Evolutionary conservation across 2,888 invertebrate species (phyloP).

Genomic region (Dexiosoma caninum): DNA sequence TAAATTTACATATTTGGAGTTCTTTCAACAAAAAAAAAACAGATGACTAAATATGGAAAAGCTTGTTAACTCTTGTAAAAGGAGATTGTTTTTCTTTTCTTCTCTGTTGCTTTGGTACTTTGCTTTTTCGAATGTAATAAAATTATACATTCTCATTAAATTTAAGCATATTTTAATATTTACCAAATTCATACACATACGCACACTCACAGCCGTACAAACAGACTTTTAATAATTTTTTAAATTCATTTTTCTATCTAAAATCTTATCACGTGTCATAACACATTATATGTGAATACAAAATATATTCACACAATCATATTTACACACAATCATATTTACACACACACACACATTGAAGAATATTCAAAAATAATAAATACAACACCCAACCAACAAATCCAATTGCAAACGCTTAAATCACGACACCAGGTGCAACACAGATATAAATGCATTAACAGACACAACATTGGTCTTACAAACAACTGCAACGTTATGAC

Average conservation of each 20-base stretch:
- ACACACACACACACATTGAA: not conserved
- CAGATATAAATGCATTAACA: too few relatives aligned
- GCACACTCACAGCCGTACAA: not conserved
- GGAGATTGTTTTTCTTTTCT: not conserved
- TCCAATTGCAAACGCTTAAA: too few relatives aligned
- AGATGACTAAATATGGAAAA: not conserved
- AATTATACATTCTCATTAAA: slow-evolving; percentile 41
- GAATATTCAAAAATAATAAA: not conserved
- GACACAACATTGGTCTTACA: too few relatives aligned
- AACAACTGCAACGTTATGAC: too few relatives aligned
- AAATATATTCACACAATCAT: not conserved
- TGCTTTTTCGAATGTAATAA: slow-evolving; percentile 22
- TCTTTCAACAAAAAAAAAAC: not conserved
- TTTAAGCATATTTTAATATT: slow-evolving; percentile 41
- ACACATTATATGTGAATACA: slow-evolving; percentile 11
- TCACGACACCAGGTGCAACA: too few relatives aligned
- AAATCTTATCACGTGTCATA: slow-evolving; percentile 57
- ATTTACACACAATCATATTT: not conserved
- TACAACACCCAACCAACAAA: not conserved
- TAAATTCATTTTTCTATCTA: slow-evolving; percentile 49
- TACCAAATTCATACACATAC: not conserved
- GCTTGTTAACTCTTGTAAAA: not conserved
- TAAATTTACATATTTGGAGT: slow-evolving; percentile 51
- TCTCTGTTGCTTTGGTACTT: not conserved
- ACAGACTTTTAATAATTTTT: slow-evolving; percentile 18